phyloP scores from a whole-genome alignment of 2,797 vertebrate species.

The Numenius phaeopus region DNA sequence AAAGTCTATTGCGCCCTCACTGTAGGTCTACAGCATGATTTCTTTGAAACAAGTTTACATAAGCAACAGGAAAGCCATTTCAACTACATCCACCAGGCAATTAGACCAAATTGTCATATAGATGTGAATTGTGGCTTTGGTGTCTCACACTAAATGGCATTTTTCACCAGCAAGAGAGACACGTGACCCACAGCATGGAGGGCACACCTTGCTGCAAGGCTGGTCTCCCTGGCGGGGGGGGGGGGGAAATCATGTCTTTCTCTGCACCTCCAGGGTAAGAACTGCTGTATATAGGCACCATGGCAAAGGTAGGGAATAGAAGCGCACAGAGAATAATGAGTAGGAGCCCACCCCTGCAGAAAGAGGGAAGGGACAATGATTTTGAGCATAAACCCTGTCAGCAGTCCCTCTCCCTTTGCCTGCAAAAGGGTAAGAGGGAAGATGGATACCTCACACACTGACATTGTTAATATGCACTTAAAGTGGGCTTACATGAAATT shows the following conservation, averaged over 20 bases:
- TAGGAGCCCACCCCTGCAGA: background rate
- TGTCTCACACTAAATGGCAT: background rate
- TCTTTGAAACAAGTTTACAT: background rate
- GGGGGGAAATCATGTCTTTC: background rate
- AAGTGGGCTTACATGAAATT: background rate
- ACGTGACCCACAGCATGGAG: accelerated
- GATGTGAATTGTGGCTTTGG: background rate
- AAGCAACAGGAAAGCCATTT: background rate
- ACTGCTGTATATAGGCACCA: background rate
- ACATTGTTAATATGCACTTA: background rate
- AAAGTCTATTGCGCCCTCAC: constrained; percentile 44
- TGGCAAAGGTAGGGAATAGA: background rate
- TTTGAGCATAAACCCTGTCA: background rate
- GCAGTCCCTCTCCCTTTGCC: background rate
- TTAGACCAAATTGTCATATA: background rate
- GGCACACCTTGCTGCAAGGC: background rate
- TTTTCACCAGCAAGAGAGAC: background rate
- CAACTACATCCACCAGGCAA: background rate
- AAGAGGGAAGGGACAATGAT: background rate
- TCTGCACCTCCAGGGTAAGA: background rate
- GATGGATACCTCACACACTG: background rate
- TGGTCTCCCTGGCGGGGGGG: background rate
- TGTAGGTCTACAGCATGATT: background rate
- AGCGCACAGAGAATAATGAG: accelerated
- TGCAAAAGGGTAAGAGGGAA: background rate